Evolutionary conservation across 2,888 invertebrate genomes (phyloP), one percentile per base, ranked within the genome.

Genomic region (Zhuqinia jingwanae): DNA sequence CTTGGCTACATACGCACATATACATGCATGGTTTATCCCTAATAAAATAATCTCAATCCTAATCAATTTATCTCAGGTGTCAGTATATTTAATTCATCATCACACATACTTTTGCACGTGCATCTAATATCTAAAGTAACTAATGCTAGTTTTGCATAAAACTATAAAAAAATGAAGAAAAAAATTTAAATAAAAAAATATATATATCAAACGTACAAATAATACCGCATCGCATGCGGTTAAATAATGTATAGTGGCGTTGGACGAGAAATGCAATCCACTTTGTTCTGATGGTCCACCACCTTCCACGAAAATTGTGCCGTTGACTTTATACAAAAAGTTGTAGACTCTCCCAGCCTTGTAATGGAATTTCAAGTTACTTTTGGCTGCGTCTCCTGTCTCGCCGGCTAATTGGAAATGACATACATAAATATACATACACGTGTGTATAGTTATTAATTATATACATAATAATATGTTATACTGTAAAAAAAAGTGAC

Each of bases 191-290:
- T 50, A 50, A 15, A 15, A 50, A 50, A 13, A n/a, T n/a, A n/a
- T 2, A 50, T 50, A 15, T 25, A 15, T 20, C 45, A 56, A 20
- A 75, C 88, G 88, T 88, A 91, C 91, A 88, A 88, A 88, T 78
- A 91, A 80, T 68, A 90, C 70, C 30, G 90, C 91, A 76, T 91
- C 91, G 86, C 91, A 91, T 25, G 89, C 85, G 50, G 91, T 89
- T 70, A 91, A 75, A 85, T 91, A 90, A 73, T 89, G 88, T 75
- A 91, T 88, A 53, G 90, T 89, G 50, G 89, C 90, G 88, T 90
- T 89, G 60, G 91, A 89, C 50, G 90, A 88, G 81, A 91, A 89
- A 83, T 90, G 90, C n/a, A 91, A 60, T 20, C 90, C 90, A 58
- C 91, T 91, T 70, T 89, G 82, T 70, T 91, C 88, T 8, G 75